Percentiles rank a stretch among this genome's conserved stretches.
These are phyloP conservation scores for Aurelia aurita complex sp. Pacific DNA, from an alignment of 30 jellyfish, hydroid and myxozoan species.

Conservation along the genomic window DNA sequence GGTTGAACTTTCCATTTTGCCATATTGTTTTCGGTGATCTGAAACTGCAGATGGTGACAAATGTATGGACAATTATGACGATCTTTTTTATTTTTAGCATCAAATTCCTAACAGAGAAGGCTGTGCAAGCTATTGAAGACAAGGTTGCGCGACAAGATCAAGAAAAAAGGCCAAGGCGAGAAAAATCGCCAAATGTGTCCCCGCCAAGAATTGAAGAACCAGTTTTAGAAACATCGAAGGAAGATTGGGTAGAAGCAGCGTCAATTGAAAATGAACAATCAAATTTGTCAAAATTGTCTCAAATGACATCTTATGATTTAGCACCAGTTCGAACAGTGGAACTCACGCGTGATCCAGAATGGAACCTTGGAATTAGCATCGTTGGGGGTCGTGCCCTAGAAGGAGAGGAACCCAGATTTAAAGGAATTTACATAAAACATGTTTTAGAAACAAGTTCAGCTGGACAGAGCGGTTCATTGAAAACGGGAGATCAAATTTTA, in stretches of 20 bases:
- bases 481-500: slow-evolving; percentile 89
- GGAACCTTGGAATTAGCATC: slow-evolving; percentile 86
- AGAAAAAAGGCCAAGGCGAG: background rate
- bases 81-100: background rate
- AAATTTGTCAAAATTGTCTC: background rate
- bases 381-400: slow-evolving; percentile 91
- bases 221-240: background rate
- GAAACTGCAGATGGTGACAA: no score
- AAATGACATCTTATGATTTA: slow-evolving; percentile 24
- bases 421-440: slow-evolving; percentile 88
- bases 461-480: slow-evolving; percentile 72
- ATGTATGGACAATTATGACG: background rate
- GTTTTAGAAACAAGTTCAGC: slow-evolving; percentile 92
- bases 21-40: no score
- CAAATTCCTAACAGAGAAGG: slow-evolving; percentile 17
- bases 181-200: background rate
- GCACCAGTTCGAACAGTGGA: slow-evolving; percentile 78
- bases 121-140: slow-evolving; percentile 1
- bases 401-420: slow-evolving; percentile 69
- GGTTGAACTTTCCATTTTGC: no score
- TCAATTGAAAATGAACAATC: no score
- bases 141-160: background rate
- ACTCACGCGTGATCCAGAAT: slow-evolving; percentile 76
- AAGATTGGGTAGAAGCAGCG: background rate
- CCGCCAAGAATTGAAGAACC: slow-evolving; percentile 17